Evolutionary conservation across 2,113 vertebrate species (phyloP).

Genomic region (Megaptera novaeangliae): DNA sequence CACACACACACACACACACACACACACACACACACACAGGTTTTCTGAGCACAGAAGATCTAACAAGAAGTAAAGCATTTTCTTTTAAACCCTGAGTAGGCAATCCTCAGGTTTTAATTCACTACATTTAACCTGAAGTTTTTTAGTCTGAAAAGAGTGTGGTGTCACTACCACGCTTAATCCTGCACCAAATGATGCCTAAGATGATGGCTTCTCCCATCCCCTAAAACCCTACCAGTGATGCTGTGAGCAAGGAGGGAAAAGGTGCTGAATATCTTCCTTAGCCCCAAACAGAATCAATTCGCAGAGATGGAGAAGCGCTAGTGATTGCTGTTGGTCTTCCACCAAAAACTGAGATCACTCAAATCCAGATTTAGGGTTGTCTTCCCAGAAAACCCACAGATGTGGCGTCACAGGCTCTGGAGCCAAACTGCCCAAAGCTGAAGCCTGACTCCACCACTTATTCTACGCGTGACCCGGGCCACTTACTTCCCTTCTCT

Average conservation of each 20-base stretch:
- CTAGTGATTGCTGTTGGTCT: background rate
- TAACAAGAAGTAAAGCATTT: background rate
- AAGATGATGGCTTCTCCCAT: background rate
- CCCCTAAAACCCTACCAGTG: background rate
- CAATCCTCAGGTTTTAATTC: background rate
- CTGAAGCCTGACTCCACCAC: background rate
- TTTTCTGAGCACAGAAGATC: background rate
- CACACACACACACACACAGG: background rate
- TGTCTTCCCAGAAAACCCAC: background rate
- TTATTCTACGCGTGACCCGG: fast-evolving
- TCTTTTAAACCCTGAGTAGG: background rate
- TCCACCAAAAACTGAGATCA: background rate
- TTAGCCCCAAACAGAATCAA: background rate
- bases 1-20: too few relatives aligned
- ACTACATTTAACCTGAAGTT: background rate
- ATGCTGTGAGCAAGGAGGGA: background rate
- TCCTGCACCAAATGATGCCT: background rate
- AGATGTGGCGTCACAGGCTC: background rate
- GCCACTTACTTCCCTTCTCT: background rate
- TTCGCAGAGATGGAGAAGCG: background rate
- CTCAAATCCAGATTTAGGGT: background rate
- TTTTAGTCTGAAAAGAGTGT: background rate
- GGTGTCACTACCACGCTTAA: background rate
- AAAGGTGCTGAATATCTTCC: background rate
- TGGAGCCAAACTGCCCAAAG: background rate